A percentile compares a stretch with the other conserved stretches of the same genome.
These are phyloP conservation scores for Xiphophorus maculatus DNA, from an alignment of 2,113 vertebrate genomes.

Conservation along the genomic window DNA sequence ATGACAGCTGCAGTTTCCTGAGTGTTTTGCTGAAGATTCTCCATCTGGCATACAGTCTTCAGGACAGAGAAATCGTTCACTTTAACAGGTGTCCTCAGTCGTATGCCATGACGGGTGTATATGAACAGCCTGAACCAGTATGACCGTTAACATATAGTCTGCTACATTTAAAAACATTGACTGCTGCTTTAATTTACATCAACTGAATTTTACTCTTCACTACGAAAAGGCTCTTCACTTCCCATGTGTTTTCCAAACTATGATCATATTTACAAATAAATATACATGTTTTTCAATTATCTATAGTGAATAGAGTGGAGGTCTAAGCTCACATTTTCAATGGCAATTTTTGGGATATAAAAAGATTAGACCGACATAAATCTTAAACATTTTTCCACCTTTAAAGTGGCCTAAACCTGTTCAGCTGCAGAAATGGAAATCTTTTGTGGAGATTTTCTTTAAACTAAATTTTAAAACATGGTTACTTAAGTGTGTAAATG, in stretches of 20 bases:
- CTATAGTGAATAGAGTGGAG: background rate
- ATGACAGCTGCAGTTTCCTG: slow-evolving; percentile 35
- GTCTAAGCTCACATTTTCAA: background rate
- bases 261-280: background rate
- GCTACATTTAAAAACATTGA: background rate
- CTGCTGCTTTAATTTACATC: slow-evolving; percentile 19
- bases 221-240: background rate
- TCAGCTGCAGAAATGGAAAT: background rate
- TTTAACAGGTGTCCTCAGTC: slow-evolving; percentile 42
- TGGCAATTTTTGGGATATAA: background rate
- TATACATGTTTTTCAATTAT: background rate
- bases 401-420: background rate
- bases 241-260: background rate
- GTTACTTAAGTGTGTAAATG: too few relatives aligned
- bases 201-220: background rate
- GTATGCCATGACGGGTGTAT: slow-evolving; percentile 37
- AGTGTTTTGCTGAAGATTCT: slow-evolving; percentile 43
- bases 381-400: background rate
- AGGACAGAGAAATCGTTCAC: slow-evolving; percentile 36
- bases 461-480: too few relatives aligned
- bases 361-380: background rate
- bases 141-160: slow-evolving; percentile 36
- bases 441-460: too few relatives aligned
- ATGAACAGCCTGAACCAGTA: slow-evolving; percentile 45
- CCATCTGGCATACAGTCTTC: slow-evolving; percentile 29